phyloP scores from a whole-genome alignment of 2,797 vertebrate genomes.

The Aphelocoma californica region DNA sequence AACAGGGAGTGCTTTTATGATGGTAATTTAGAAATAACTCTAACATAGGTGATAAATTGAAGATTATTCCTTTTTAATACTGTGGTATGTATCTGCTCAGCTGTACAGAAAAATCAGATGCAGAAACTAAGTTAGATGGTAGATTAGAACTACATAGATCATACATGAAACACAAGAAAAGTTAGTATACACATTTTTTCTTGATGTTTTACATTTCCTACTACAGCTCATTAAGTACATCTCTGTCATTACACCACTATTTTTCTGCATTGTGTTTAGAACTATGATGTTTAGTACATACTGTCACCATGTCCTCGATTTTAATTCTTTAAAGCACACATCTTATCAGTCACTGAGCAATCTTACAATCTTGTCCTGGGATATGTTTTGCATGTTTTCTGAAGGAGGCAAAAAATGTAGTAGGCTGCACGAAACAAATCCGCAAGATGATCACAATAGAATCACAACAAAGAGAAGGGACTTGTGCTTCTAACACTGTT shows the following conservation, averaged over 20 bases:
- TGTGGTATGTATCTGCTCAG: neutral
- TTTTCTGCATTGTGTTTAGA: neutral
- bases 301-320: neutral
- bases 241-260: neutral
- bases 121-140: neutral
- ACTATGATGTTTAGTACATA: neutral
- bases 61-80: neutral
- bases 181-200: neutral
- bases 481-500: neutral
- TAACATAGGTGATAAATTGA: neutral
- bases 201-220: neutral
- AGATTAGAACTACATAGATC: neutral
- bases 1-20: neutral
- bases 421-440: neutral
- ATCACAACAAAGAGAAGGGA: neutral
- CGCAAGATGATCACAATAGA: neutral
- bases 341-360: neutral
- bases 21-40: neutral
- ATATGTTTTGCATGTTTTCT: neutral
- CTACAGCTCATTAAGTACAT: neutral
- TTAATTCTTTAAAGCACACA: neutral
- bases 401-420: neutral
- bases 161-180: neutral
- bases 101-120: neutral
- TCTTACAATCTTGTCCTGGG: neutral